phyloP scores from a whole-genome alignment of 2,113 vertebrate species.

The Daubentonia madagascariensis region DNA sequence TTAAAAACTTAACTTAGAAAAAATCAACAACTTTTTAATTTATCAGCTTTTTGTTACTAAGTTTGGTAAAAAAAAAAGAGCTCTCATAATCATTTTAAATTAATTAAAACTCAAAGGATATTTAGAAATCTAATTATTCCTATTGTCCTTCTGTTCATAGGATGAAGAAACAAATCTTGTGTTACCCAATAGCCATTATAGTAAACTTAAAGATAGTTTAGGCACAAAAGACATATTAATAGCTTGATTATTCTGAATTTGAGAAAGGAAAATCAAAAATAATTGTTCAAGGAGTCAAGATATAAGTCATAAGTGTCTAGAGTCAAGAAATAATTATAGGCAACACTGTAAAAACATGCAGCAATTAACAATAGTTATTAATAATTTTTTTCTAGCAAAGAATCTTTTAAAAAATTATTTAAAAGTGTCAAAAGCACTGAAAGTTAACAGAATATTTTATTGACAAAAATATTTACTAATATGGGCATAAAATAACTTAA shows the following conservation, averaged over 20 bases:
- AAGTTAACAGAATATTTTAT: neutral
- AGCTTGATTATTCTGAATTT: slow-evolving; percentile 4
- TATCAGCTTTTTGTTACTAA: neutral
- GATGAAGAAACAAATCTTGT: neutral
- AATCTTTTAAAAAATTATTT: neutral
- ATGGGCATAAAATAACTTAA: neutral
- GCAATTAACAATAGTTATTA: neutral
- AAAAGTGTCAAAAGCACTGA: neutral
- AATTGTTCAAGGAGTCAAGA: neutral
- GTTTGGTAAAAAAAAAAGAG: neutral
- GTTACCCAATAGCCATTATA: neutral
- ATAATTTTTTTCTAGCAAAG: neutral
- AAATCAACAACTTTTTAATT: neutral
- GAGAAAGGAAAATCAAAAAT: neutral
- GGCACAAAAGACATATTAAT: neutral
- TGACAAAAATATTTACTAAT: neutral
- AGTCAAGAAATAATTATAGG: neutral
- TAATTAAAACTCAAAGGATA: neutral
- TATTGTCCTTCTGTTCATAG: neutral
- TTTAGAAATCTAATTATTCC: neutral
- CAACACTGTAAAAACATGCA: neutral
- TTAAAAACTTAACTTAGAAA: neutral
- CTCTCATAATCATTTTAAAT: neutral
- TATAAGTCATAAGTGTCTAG: neutral
- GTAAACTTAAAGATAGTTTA: neutral